These are phyloP conservation scores for Bubo bubo DNA, from an alignment of 2,113 vertebrate genomes.

Conservation along the genomic window DNA sequence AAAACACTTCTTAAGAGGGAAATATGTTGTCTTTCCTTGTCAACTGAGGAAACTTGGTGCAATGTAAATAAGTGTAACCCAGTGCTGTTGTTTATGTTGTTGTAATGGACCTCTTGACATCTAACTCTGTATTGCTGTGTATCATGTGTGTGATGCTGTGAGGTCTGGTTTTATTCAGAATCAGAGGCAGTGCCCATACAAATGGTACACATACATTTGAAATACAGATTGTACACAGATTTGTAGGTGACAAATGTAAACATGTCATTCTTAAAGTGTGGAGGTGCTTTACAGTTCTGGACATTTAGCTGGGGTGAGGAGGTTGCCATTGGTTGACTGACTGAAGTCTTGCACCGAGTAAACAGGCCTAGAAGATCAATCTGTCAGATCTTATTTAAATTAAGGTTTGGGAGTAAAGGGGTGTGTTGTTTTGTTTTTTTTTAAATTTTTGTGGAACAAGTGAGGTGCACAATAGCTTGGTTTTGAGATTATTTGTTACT, in stretches of 20 bases:
- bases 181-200: neutral
- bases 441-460: neutral
- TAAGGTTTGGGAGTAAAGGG: neutral
- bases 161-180: neutral
- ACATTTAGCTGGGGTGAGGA: neutral
- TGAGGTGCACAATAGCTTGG: neutral
- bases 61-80: neutral
- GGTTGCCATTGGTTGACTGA: neutral
- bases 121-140: neutral
- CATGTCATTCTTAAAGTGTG: neutral
- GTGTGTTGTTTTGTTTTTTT: neutral
- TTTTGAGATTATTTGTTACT: neutral
- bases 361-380: neutral
- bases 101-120: neutral
- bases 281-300: neutral
- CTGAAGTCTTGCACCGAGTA: neutral
- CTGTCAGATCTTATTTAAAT: neutral
- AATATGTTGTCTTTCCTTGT: neutral
- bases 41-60: neutral
- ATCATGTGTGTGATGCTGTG: neutral
- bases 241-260: neutral
- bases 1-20: neutral
- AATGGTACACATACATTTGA: neutral
- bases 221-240: neutral
- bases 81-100: neutral